These are phyloP conservation scores for Nephrotoma flavescens DNA, from an alignment of 2,888 invertebrate species.

Conservation along the genomic window DNA sequence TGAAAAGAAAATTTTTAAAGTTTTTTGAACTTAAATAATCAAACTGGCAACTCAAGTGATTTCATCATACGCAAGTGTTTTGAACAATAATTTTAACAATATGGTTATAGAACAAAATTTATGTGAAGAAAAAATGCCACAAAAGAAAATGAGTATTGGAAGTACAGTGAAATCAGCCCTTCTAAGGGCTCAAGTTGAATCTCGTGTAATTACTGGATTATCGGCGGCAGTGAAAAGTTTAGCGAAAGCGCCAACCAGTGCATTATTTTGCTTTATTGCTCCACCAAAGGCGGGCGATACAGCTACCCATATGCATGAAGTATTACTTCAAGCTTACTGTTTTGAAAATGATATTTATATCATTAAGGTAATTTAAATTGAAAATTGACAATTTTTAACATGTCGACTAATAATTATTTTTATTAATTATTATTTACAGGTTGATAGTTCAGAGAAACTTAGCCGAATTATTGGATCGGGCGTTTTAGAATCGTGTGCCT, in stretches of 20 bases:
- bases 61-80: conserved; percentile 10
- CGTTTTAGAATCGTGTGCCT: conserved; percentile 35
- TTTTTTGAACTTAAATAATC: conserved; percentile 1
- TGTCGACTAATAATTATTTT: not conserved
- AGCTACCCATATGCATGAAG: conserved; percentile 64
- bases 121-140: conserved; percentile 15
- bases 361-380: conserved; percentile 40
- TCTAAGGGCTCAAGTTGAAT: conserved; percentile 26
- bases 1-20: not conserved
- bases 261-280: conserved; percentile 53
- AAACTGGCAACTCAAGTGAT: conserved; percentile 15
- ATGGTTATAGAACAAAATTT: conserved; percentile 15
- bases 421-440: not conserved
- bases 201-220: conserved; percentile 30
- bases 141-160: conserved; percentile 18
- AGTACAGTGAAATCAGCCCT: conserved; percentile 27
- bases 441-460: conserved; percentile 37
- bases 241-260: conserved; percentile 36
- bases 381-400: not conserved
- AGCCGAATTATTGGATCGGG: conserved; percentile 36
- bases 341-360: conserved; percentile 64
- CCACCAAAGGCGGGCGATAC: conserved; percentile 54
- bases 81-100: conserved; percentile 10
- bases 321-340: conserved; percentile 62
- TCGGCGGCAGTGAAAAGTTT: conserved; percentile 27